Evolutionary conservation across 2,797 vertebrate genomes (phyloP).

Genomic region (Semaprochilodus insignis): DNA sequence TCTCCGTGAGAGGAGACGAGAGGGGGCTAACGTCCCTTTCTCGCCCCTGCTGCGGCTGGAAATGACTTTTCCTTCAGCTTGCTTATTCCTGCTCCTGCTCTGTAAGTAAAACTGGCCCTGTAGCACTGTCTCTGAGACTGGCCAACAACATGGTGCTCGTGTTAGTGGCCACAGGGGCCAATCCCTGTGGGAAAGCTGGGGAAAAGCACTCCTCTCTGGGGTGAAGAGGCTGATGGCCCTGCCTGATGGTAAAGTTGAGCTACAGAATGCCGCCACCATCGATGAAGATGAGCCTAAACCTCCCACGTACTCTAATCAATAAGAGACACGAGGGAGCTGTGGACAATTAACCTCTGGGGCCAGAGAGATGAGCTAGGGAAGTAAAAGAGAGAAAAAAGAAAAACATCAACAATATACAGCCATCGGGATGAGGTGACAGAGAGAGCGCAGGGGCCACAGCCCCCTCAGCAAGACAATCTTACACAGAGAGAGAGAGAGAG

Average conservation of each 20-base stretch:
- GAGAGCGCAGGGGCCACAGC: constrained; percentile 18
- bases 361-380: constrained; percentile 49
- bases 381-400: constrained; percentile 25
- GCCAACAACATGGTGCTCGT: constrained; percentile 1
- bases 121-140: constrained; percentile 27
- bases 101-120: constrained; percentile 37
- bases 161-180: constrained; percentile 30
- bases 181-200: constrained; percentile 36
- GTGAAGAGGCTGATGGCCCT: constrained; percentile 32
- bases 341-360: constrained; percentile 56
- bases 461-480: constrained; percentile 29
- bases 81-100: constrained; percentile 25
- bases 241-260: constrained; percentile 19
- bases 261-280: not conserved
- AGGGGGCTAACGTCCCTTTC: constrained; percentile 19
- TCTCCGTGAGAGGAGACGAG: constrained; percentile 17
- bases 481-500: not conserved
- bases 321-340: constrained; percentile 46
- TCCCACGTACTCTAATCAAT: constrained; percentile 50
- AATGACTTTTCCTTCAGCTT: constrained; percentile 49
- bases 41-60: constrained; percentile 32
- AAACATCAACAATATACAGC: constrained; percentile 29
- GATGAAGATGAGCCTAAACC: constrained; percentile 36
- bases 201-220: constrained; percentile 22
- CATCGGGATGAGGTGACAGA: constrained; percentile 20